Evolutionary conservation across 1,140 invertebrate species (phyloP), one percentile per base, ranked within the genome.

Genomic region (Ips typographus): DNA sequence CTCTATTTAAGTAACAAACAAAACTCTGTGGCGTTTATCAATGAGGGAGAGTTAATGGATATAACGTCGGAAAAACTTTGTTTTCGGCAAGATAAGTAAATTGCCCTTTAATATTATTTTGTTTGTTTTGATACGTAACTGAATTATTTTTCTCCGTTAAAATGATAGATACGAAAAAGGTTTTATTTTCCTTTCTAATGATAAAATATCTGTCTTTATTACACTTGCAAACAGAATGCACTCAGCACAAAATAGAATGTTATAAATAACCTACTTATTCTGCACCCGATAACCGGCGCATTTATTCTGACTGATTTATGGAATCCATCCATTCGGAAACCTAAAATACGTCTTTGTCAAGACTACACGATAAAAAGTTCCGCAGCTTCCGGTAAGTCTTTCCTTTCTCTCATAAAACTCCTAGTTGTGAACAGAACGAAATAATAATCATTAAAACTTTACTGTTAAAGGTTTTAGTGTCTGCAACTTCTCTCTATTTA

Each of bases 361-460:
- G 44, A 8, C 22, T 49, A 22, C 22, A 22, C 44, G 44, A 49
- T 49, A 49, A 49, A 49, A 49, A 49, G 44, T 49, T 49, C 44
- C 22, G 22, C 44, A 22, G 44, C 22, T 49, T 49, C 44, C 44
- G 44, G 44, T 49, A 49, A 49, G 44, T 8, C 44, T 49, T 49
- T 22, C 22, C 22, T 22, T 22, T 22, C 22, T 22, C 22, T 22
- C 22, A 49, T 49, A 49, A 49, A 49, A 49, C 44, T 49, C 22
- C 6, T 49, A 49, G 22, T 8, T 49, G 44, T 49, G 44, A 49
- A 49, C 22, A 49, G 6, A 49, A 22, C 44, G 44, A 49, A 49
- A 49, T 49, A 49, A 49, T 49, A 49, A 3, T 49, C 44, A 49
- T 49, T 49, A 49, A 49, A 49, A 49, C 44, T 49, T 49, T 49